Evolutionary conservation across 2,888 invertebrate species (phyloP), one percentile per base, ranked within the genome.

Genomic region (Apeira syringaria): DNA sequence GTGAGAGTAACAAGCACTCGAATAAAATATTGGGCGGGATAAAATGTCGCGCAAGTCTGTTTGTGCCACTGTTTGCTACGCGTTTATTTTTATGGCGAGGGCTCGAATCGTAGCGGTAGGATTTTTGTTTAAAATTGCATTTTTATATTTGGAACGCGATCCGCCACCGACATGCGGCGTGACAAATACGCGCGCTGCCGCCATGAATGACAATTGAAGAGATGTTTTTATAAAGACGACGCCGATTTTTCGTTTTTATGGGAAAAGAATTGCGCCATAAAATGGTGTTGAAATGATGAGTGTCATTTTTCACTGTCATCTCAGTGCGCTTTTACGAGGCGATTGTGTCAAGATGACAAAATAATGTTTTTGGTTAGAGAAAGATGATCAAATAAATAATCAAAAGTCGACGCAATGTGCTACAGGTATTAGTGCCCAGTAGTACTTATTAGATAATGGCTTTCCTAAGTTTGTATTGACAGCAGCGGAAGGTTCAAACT

Each of bases 121-220:
- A 76, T 84, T 84, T 83, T 86, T 46, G 45, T 46, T 88, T 87
- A 87, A 89, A 88, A 88, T 89, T 88, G 87, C 87, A 87, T 88
- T 88, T 88, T 87, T 86, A 87, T 88, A 85, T 88, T 89, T 86
- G 86, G 80, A 76, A 80, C 87, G 85, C 84, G 80, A 77, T 75
- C 78, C 81, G 78, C 73, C 64, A 68, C 70, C 76, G 77, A 71
- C 78, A 81, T 69, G 77, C 68, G 74, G 78, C 76, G 83, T 90
- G 90, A 90, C 90, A 90, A 90, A 90, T 89, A 89, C 85, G 82
- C 85, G 74, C 64, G 52, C 64, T 79, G 80, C 80, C 68, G 87
- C 79, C 78, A 90, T 90, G 90, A 90, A 90, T 90, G 90, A 90
- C 88, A 90, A 90, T 89, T 80, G 79, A 82, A 81, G 83, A 80